Percentiles rank a stretch among this genome's conserved stretches.
These are phyloP conservation scores for Lomographa bimaculata DNA, from an alignment of 2,888 invertebrate genomes.

Conservation along the genomic window DNA sequence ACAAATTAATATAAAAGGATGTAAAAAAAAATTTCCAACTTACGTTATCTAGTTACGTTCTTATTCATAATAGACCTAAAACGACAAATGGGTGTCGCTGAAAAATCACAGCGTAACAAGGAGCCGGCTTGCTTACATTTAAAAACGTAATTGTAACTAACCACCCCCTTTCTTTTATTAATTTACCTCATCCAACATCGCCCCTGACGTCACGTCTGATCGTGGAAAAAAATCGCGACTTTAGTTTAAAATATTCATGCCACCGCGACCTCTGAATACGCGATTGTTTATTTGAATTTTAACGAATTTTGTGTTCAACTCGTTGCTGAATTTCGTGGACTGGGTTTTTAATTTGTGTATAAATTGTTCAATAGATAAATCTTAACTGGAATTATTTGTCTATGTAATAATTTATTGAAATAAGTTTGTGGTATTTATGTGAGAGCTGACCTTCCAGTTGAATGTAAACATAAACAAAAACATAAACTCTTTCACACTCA, in stretches of 20 bases:
- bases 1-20: too few relatives aligned
- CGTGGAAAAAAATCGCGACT: slow-evolving; percentile 52
- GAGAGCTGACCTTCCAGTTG: too few relatives aligned
- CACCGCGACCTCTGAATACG: slow-evolving; percentile 43
- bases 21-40: too few relatives aligned
- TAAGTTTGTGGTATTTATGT: too few relatives aligned
- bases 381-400: too few relatives aligned
- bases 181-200: slow-evolving; percentile 77
- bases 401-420: too few relatives aligned
- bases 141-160: slow-evolving; percentile 83
- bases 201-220: slow-evolving; percentile 58
- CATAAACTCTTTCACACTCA: too few relatives aligned
- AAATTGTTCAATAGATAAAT: too few relatives aligned
- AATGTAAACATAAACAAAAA: too few relatives aligned
- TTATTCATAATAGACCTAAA: slow-evolving; percentile 33
- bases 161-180: slow-evolving; percentile 79
- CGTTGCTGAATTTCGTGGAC: slow-evolving; percentile 7
- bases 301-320: slow-evolving; percentile 35
- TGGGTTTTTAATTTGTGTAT: too few relatives aligned
- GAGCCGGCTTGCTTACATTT: slow-evolving; percentile 78
- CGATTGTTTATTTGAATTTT: slow-evolving; percentile 48
- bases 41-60: slow-evolving; percentile 40
- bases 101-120: slow-evolving; percentile 78
- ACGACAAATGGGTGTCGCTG: slow-evolving; percentile 78
- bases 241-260: slow-evolving; percentile 72